Percentiles rank a stretch among this genome's conserved stretches.
Evolutionary conservation across 2,888 invertebrate genomes (phyloP).

Genomic region (Lamellibrachia satsuma): DNA sequence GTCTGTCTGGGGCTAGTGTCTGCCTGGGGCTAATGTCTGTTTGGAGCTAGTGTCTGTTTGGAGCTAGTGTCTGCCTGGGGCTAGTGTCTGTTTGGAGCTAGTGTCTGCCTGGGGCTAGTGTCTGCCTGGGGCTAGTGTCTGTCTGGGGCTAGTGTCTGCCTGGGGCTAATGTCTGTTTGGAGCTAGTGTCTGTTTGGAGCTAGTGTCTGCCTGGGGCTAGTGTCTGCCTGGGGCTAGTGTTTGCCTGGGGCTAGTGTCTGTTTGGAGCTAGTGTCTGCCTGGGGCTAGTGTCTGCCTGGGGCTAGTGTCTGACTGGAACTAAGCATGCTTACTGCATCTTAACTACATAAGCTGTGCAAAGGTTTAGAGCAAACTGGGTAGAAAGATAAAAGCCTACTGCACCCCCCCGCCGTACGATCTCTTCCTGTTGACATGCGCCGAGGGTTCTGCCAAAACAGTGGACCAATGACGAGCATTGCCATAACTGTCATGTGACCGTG

Average conservation of each 20-base stretch:
- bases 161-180: too few species aligned
- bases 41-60: too few species aligned
- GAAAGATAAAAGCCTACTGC: slow-evolving; percentile 18
- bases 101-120: not conserved
- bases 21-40: too few species aligned
- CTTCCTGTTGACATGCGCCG: not conserved
- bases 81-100: not conserved
- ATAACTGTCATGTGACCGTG: slow-evolving; percentile 45
- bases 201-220: too few species aligned
- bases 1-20: too few species aligned
- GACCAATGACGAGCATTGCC: slow-evolving; percentile 41
- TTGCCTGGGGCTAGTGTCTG: too few species aligned
- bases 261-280: too few species aligned
- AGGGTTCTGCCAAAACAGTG: slow-evolving; percentile 37
- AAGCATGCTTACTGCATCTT: not conserved
- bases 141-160: too few species aligned
- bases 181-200: too few species aligned
- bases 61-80: too few species aligned
- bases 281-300: not conserved
- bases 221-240: too few species aligned
- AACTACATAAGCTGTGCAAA: slow-evolving; percentile 10
- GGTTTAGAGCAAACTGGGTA: slow-evolving; percentile 17
- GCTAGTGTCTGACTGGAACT: not conserved
- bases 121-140: too few species aligned
- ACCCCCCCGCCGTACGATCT: slow-evolving; percentile 20